These are phyloP conservation scores for Agriopis leucophaearia DNA, from an alignment of 2,888 invertebrate genomes.

Conservation along the genomic window DNA sequence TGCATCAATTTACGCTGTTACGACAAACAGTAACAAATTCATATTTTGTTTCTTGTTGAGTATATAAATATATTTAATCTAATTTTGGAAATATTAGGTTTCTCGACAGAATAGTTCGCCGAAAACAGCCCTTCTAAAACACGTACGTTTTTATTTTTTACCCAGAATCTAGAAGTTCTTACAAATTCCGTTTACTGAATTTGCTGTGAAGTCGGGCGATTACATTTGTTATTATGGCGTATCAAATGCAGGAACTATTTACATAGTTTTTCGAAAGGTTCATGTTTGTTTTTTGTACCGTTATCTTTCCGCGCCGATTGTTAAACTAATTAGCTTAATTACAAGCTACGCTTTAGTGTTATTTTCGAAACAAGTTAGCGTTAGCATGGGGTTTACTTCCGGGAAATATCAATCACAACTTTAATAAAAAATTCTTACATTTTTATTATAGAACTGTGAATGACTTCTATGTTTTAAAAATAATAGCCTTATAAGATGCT, in stretches of 20 bases:
- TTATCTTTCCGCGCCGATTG: slow-evolving; percentile 40
- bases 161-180: no score
- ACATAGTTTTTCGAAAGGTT: not conserved
- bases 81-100: no score
- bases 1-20: no score
- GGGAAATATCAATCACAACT: slow-evolving; percentile 31
- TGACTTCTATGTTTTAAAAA: not conserved
- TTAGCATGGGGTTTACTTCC: slow-evolving; percentile 35
- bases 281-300: slow-evolving; percentile 24
- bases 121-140: no score
- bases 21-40: no score
- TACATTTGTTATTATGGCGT: not conserved
- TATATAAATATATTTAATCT: no score
- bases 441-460: not conserved
- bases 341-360: slow-evolving; percentile 34
- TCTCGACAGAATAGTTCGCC: no score
- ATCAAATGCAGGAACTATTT: not conserved
- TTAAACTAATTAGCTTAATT: slow-evolving; percentile 42
- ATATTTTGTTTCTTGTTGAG: no score
- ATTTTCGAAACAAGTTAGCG: slow-evolving; percentile 40
- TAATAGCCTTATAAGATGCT: not conserved
- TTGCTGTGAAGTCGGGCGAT: no score
- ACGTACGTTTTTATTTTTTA: no score
- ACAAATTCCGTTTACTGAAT: no score
- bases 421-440: slow-evolving; percentile 21